These are phyloP conservation scores for Bufo bufo DNA, from an alignment of 2,113 vertebrate genomes.

Conservation along the genomic window DNA sequence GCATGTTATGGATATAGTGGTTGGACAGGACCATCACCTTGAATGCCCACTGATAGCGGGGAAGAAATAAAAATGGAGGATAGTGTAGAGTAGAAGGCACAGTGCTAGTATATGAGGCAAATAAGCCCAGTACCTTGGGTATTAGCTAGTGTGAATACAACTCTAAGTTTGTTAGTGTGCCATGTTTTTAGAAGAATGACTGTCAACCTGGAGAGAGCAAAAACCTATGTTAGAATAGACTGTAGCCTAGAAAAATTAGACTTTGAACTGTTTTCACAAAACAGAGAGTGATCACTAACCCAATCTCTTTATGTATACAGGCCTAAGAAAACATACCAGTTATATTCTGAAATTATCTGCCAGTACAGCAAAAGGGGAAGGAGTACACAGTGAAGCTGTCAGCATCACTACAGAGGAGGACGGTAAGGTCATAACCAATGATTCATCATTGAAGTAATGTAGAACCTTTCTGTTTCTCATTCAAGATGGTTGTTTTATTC, in stretches of 20 bases:
- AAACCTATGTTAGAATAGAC: background rate
- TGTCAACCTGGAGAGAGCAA: background rate
- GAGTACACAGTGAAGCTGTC: constrained; percentile 68
- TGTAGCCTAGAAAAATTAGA: background rate
- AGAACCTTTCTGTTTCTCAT: background rate
- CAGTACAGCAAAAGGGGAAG: constrained; percentile 74
- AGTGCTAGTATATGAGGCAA: no score
- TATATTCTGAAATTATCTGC: constrained; percentile 75
- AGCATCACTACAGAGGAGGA: constrained; percentile 75
- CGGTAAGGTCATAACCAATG: constrained; percentile 67
- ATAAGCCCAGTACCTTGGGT: background rate
- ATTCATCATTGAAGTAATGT: background rate
- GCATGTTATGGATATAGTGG: background rate
- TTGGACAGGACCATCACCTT: background rate
- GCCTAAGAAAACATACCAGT: constrained; percentile 73
- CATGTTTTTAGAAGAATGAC: background rate
- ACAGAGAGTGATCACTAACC: background rate
- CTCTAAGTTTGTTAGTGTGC: background rate
- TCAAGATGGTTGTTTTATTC: background rate
- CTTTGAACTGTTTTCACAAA: background rate
- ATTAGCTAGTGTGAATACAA: background rate
- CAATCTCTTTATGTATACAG: constrained; percentile 58
- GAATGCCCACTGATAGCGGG: background rate
- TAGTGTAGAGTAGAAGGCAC: background rate
- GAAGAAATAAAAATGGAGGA: background rate